These are phyloP conservation scores for Melinaea menophilus DNA, from an alignment of 2,888 invertebrate genomes.

Conservation along the genomic window DNA sequence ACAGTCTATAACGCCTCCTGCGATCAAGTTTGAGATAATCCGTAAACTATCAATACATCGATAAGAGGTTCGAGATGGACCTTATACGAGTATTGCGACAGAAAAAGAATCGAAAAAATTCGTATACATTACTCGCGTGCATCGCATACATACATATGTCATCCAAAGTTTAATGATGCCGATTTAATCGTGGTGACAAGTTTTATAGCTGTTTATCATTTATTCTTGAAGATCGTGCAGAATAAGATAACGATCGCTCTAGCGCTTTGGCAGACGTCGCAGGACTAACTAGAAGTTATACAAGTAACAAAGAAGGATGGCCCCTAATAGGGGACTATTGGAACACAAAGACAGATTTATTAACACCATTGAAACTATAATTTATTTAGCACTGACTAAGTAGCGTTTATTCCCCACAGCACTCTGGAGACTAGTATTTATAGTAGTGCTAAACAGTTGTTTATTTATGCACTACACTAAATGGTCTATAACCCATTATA, in stretches of 20 bases:
- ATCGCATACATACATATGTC: conserved; percentile 31
- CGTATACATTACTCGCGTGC: conserved; percentile 22
- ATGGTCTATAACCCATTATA: conserved; percentile 22
- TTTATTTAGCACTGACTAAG: conserved; percentile 34
- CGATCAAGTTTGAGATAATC: conserved; percentile 56
- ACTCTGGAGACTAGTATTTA: conserved; percentile 31
- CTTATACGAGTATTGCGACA: conserved; percentile 14
- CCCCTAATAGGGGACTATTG: conserved; percentile 30
- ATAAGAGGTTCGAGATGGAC: conserved; percentile 34
- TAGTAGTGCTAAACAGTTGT: conserved; percentile 31
- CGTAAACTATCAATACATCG: conserved; percentile 43
- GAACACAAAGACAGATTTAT: conserved; percentile 34
- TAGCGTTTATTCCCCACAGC: conserved; percentile 33
- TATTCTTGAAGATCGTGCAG: conserved; percentile 59
- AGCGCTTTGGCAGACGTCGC: conserved; percentile 20
- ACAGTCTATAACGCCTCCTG: conserved; percentile 56
- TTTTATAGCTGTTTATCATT: conserved; percentile 53
- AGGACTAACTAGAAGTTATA: conserved; percentile 21
- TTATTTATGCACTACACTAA: conserved; percentile 28
- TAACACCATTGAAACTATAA: conserved; percentile 32
- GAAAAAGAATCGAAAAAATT: conserved; percentile 12
- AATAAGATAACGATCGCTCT: conserved; percentile 50
- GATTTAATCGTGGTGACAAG: conserved; percentile 58
- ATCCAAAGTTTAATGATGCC: conserved; percentile 53
- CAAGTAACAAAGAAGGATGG: conserved; percentile 32